These are phyloP conservation scores for Anthoscopus minutus DNA, from an alignment of 2,113 vertebrate genomes.

Conservation along the genomic window DNA sequence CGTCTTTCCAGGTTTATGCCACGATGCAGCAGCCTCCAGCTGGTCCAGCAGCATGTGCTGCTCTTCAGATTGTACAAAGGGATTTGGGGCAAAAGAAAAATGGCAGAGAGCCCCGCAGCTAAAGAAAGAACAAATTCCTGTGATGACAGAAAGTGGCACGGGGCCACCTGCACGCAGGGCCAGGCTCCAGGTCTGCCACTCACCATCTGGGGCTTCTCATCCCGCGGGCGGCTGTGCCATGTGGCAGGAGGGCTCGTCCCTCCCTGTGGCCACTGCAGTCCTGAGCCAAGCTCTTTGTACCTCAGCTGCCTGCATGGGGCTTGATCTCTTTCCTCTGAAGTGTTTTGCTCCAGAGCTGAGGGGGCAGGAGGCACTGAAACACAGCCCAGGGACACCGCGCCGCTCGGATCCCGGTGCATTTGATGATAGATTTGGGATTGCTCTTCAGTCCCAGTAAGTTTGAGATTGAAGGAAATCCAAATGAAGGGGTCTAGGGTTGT, in stretches of 20 bases:
- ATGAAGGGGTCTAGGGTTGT: constrained; percentile 6
- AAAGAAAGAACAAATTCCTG: not conserved
- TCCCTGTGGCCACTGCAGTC: not conserved
- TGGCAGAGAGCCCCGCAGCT: not conserved
- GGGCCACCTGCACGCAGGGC: not conserved
- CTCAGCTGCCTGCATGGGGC: accelerated
- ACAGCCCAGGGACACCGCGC: not conserved
- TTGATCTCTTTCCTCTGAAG: not conserved
- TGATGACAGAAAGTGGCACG: not conserved
- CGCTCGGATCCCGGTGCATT: not conserved
- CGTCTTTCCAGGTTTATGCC: not conserved
- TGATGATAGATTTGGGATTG: not conserved
- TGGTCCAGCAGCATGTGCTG: not conserved
- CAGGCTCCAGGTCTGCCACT: not conserved
- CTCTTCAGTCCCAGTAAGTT: not conserved
- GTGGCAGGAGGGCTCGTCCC: not conserved
- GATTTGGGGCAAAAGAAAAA: not conserved
- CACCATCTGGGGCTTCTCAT: not conserved
- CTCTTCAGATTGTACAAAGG: not conserved
- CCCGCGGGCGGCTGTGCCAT: not conserved
- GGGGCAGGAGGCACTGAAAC: not conserved
- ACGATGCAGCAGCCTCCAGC: not conserved
- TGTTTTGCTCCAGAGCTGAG: not conserved
- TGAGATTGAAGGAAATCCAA: constrained; percentile 28
- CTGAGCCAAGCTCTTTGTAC: not conserved